Evolutionary conservation across 2,888 invertebrate genomes (phyloP).

Genomic region (Argyresthia albistria): DNA sequence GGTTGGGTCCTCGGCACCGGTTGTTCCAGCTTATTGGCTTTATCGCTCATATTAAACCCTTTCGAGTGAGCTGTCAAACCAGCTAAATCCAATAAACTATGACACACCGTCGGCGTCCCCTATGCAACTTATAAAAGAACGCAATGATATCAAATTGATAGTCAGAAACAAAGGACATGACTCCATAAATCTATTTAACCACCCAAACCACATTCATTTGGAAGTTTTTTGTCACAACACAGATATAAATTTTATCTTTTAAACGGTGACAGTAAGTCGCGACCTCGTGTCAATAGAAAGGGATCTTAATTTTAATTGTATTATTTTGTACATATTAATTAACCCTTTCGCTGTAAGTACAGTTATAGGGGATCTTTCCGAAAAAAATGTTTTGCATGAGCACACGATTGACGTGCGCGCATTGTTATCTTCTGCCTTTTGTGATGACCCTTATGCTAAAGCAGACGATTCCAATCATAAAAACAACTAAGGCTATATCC

Average conservation of each 20-base stretch:
- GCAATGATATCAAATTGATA: slow-evolving; percentile 44
- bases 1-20: slow-evolving; percentile 59
- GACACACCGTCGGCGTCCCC: slow-evolving; percentile 25
- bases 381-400: slow-evolving; percentile 69
- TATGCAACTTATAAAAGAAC: slow-evolving; percentile 38
- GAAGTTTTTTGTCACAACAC: slow-evolving; percentile 57
- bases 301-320: slow-evolving; percentile 63
- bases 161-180: slow-evolving; percentile 48
- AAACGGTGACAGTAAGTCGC: slow-evolving; percentile 61
- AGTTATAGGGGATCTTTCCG: slow-evolving; percentile 67
- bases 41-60: slow-evolving; percentile 67
- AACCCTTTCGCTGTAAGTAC: slow-evolving; percentile 60
- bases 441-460: slow-evolving; percentile 71
- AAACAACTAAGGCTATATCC: slow-evolving; percentile 24
- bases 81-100: slow-evolving; percentile 51
- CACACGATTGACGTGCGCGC: slow-evolving; percentile 68
- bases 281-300: slow-evolving; percentile 60
- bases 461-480: slow-evolving; percentile 29
- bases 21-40: slow-evolving; percentile 67
- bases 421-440: slow-evolving; percentile 70
- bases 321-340: slow-evolving; percentile 69
- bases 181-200: slow-evolving; percentile 55
- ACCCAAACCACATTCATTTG: slow-evolving; percentile 45
- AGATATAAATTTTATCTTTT: slow-evolving; percentile 42
- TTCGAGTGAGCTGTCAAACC: slow-evolving; percentile 64